Conservation (phyloP, 2,113 vertebrate species). For the Typhlomys cinereus region DNA sequence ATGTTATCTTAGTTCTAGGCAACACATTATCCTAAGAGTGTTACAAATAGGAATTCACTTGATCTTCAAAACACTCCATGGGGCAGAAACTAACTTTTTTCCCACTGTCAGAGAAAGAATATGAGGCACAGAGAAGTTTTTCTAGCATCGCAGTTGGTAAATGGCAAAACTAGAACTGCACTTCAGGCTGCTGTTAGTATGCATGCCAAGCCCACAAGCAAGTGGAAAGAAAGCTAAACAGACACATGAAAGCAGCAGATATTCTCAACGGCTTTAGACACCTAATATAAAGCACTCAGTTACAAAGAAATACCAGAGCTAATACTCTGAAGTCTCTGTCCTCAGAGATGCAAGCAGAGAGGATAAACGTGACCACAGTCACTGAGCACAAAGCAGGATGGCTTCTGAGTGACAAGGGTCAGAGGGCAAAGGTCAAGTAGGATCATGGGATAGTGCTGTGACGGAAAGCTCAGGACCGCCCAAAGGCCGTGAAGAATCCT, state of each 20-base stretch:
- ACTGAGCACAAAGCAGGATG: not conserved
- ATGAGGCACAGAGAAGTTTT: not conserved
- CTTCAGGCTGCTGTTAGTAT: not conserved
- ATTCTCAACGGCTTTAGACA: not conserved
- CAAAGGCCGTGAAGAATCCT: not conserved
- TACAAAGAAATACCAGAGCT: not conserved
- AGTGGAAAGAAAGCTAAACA: not conserved
- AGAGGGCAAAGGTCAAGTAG: too few relatives aligned
- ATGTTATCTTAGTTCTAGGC: not conserved
- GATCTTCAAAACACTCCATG: not conserved
- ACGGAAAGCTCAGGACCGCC: too few relatives aligned
- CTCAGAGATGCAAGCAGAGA: not conserved
- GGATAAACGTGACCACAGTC: not conserved
- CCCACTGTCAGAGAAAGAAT: not conserved
- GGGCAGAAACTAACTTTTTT: not conserved
- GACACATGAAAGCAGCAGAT: not conserved
- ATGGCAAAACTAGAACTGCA: not conserved
- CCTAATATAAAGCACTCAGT: not conserved
- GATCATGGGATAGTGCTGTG: fast-evolving
- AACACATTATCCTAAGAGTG: not conserved
- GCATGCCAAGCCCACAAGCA: not conserved
- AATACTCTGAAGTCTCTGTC: not conserved
- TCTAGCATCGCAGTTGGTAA: not conserved
- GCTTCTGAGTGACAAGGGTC: not conserved
- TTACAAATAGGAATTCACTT: not conserved